Conservation (phyloP, 53 echinoderm and acorn worm genomes). For the Apostichopus leukothele region DNA sequence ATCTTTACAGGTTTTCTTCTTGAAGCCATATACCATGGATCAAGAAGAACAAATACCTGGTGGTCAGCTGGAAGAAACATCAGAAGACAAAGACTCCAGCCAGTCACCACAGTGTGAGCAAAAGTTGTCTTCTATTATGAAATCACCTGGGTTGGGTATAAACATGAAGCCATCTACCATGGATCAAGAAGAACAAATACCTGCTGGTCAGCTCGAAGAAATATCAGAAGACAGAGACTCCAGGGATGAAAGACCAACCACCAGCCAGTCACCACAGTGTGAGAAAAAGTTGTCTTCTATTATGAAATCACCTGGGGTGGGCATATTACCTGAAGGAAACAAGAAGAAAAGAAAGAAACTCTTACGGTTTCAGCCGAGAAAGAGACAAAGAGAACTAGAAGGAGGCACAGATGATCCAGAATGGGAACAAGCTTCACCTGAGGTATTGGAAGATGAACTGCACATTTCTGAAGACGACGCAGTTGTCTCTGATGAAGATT, state of each 20-base stretch:
- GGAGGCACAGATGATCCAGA: conserved; percentile 7
- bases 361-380: conserved; percentile 26
- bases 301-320: conserved; percentile 34
- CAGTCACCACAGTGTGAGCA: background rate
- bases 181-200: too few species aligned
- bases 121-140: conserved; percentile 10
- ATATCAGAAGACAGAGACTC: background rate
- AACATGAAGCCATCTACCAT: too few species aligned
- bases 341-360: conserved; percentile 59
- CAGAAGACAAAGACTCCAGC: background rate
- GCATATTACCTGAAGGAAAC: background rate
- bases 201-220: too few species aligned
- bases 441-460: conserved; percentile 39
- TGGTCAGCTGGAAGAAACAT: too few species aligned
- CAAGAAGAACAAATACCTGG: too few species aligned
- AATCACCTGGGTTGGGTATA: background rate
- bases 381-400: conserved; percentile 17
- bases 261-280: background rate
- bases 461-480: conserved; percentile 19
- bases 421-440: background rate
- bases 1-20: too few species aligned
- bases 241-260: background rate
- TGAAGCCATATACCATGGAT: too few species aligned
- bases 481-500: conserved; percentile 50
- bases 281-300: background rate